Evolutionary conservation across 1,140 invertebrate genomes (phyloP).

Genomic region (Agraylea sexmaculata): DNA sequence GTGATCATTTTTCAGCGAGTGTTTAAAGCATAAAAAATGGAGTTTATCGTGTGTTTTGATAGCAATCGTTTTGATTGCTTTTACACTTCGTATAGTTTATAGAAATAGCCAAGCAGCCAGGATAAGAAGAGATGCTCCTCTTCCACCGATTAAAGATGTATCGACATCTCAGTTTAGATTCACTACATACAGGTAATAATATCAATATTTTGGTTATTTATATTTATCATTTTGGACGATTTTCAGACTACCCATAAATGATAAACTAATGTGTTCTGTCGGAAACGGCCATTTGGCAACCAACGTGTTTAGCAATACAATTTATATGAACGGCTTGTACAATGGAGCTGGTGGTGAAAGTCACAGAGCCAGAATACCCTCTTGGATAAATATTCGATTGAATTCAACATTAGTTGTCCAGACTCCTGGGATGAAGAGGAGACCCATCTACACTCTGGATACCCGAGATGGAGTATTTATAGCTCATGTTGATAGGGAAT

Average conservation of each 20-base stretch:
- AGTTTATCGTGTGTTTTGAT: slow-evolving; percentile 31
- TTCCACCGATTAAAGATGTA: slow-evolving; percentile 27
- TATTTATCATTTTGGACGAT: not conserved
- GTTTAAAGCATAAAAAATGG: slow-evolving; percentile 21
- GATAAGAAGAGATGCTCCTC: slow-evolving; percentile 18
- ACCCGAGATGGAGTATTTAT: slow-evolving; percentile 33
- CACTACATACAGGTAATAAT: slow-evolving; percentile 30
- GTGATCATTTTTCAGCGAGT: not conserved
- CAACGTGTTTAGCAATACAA: slow-evolving; percentile 43
- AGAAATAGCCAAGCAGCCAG: slow-evolving; percentile 27
- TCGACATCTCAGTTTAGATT: slow-evolving; percentile 30
- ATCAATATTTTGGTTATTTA: not conserved
- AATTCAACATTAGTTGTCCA: slow-evolving; percentile 29
- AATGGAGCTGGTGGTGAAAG: slow-evolving; percentile 41
- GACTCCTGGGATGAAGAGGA: slow-evolving; percentile 24
- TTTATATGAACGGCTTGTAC: slow-evolving; percentile 46
- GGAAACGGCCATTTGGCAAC: slow-evolving; percentile 45
- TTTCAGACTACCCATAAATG: slow-evolving; percentile 36
- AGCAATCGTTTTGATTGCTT: slow-evolving; percentile 25
- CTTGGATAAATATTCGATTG: slow-evolving; percentile 42
- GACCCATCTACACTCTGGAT: slow-evolving; percentile 32
- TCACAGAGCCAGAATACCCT: slow-evolving; percentile 42
- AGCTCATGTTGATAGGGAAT: slow-evolving; percentile 33
- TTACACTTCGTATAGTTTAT: slow-evolving; percentile 28
- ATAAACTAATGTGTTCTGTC: slow-evolving; percentile 43